phyloP scores from a whole-genome alignment of 2,888 invertebrate species.

The Dasysyrphus tricinctus region DNA sequence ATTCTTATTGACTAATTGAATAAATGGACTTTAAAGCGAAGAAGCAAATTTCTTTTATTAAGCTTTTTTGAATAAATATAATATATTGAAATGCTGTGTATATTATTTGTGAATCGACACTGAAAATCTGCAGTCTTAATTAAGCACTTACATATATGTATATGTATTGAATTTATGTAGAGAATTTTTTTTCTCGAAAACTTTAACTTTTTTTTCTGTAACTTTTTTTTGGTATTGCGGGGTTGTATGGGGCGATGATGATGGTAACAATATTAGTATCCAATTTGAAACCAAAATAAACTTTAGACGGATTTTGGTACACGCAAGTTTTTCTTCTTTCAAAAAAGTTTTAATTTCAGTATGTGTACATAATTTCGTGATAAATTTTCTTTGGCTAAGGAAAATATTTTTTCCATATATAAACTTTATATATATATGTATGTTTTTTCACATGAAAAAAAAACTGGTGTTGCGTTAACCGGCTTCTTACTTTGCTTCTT shows the following conservation, averaged over 20 bases:
- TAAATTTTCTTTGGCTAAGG: slow-evolving; percentile 48
- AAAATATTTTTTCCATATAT: slow-evolving; percentile 45
- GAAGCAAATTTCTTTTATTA: slow-evolving; percentile 66
- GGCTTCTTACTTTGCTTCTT: slow-evolving; percentile 74
- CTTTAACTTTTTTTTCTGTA: slow-evolving; percentile 32
- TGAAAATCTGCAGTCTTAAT: slow-evolving; percentile 73
- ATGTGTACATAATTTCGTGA: slow-evolving; percentile 57
- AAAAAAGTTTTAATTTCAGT: slow-evolving; percentile 69
- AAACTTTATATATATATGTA: slow-evolving; percentile 33
- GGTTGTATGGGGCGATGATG: slow-evolving; percentile 53
- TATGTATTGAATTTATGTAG: slow-evolving; percentile 47
- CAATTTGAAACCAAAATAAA: slow-evolving; percentile 82
- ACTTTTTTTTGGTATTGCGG: slow-evolving; percentile 31
- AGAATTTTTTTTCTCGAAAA: slow-evolving; percentile 16
- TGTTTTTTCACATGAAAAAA: slow-evolving; percentile 57
- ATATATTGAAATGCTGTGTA: slow-evolving; percentile 59
- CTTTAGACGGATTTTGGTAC: slow-evolving; percentile 83
- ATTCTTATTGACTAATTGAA: slow-evolving; percentile 78
- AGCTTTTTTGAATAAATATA: slow-evolving; percentile 61
- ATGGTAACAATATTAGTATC: slow-evolving; percentile 68
- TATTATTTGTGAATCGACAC: slow-evolving; percentile 66
- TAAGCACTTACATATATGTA: slow-evolving; percentile 63
- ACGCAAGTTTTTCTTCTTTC: slow-evolving; percentile 62
- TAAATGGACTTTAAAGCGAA: slow-evolving; percentile 79
- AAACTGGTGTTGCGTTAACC: slow-evolving; percentile 71